Evolutionary conservation across 1,140 invertebrate genomes (phyloP).

Genomic region (Chionoecetes opilio): DNA sequence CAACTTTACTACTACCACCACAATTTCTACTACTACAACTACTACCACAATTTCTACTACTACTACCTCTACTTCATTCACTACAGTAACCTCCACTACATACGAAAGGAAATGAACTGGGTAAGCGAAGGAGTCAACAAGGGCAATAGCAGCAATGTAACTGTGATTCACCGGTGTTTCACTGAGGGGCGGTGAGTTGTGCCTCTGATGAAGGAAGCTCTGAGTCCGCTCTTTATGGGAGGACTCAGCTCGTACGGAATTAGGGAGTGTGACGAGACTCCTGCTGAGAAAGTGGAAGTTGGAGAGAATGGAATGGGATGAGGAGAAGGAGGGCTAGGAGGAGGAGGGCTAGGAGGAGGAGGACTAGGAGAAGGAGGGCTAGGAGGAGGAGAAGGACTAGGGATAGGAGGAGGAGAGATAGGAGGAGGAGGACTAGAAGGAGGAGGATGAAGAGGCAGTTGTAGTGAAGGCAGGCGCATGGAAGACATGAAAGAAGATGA

Average conservation of each 20-base stretch:
- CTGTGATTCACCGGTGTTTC: not conserved
- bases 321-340: not conserved
- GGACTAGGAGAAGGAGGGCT: too few species aligned
- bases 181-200: not conserved
- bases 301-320: not conserved
- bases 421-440: not conserved
- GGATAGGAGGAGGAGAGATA: not conserved
- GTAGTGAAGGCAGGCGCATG: not conserved
- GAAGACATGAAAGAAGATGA: not conserved
- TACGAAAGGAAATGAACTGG: too few species aligned
- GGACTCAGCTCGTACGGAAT: conserved; percentile 6
- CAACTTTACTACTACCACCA: not conserved
- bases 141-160: not conserved
- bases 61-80: not conserved
- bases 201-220: not conserved
- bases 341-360: not conserved
- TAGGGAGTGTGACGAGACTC: not conserved
- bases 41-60: not conserved
- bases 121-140: not conserved
- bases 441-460: not conserved
- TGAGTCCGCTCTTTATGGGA: conserved; percentile 4
- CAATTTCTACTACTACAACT: not conserved
- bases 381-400: not conserved
- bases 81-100: not conserved
- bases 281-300: not conserved